A percentile compares a stretch with the other conserved stretches of the same genome.
phyloP scores from a whole-genome alignment of 2,113 vertebrate genomes.

The Hippoglossus stenolepis region DNA sequence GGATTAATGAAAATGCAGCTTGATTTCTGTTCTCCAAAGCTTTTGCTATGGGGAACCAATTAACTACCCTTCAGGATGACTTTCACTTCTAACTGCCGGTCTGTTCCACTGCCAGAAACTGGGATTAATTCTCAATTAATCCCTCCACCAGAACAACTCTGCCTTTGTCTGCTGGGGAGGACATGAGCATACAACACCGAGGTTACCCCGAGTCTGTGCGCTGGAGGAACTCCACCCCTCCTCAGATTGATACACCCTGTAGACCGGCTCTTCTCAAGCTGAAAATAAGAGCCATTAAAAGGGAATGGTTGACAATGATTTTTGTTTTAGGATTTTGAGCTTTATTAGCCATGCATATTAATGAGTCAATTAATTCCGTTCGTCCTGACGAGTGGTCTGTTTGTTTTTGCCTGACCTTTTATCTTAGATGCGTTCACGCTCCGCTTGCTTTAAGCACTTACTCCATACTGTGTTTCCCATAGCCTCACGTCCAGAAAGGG shows the following conservation, averaged over 20 bases:
- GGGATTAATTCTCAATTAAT: constrained; percentile 90
- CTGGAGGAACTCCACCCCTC: constrained; percentile 67
- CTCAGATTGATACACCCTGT: constrained; percentile 82
- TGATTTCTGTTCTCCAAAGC: constrained; percentile 84
- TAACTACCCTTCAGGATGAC: constrained; percentile 89
- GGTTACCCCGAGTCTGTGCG: constrained; percentile 82
- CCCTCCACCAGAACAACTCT: constrained; percentile 86
- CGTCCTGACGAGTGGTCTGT: constrained; percentile 88
- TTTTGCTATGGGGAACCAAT: constrained; percentile 86
- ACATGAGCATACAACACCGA: constrained; percentile 82
- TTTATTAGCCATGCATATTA: constrained; percentile 91
- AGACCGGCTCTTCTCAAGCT: constrained; percentile 82
- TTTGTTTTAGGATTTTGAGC: constrained; percentile 84
- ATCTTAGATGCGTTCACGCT: constrained; percentile 88
- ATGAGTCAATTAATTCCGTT: constrained; percentile 93
- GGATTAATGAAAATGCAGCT: constrained; percentile 86
- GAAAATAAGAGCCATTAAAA: constrained; percentile 86
- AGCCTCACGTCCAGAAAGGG: constrained; percentile 72
- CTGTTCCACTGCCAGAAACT: constrained; percentile 87
- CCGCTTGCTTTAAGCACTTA: constrained; percentile 87
- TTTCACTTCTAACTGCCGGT: constrained; percentile 86
- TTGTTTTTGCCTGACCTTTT: constrained; percentile 91
- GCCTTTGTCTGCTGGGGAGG: constrained; percentile 86
- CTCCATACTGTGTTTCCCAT: constrained; percentile 81
- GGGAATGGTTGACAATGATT: constrained; percentile 83